Evolutionary conservation across 2,888 invertebrate genomes (phyloP).

Genomic region (Uloborus plumipes): DNA sequence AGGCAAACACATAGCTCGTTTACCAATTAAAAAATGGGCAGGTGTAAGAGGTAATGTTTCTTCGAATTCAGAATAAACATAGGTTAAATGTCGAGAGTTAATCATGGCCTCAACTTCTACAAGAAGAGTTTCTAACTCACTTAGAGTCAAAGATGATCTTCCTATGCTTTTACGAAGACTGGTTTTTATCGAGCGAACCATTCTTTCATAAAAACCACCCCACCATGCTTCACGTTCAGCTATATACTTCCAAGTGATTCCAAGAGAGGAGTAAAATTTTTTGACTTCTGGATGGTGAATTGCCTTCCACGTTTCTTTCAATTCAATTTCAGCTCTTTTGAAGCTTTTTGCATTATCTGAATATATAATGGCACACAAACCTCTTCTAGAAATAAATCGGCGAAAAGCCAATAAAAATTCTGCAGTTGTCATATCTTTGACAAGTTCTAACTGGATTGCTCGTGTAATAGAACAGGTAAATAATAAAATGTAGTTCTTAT

Average conservation of each 20-base stretch:
- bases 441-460: not conserved
- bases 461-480: not conserved
- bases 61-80: too few species aligned
- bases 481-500: not conserved
- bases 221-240: not conserved
- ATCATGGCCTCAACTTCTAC: not conserved
- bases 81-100: not conserved
- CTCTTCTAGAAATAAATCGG: conserved; percentile 13
- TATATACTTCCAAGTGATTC: not conserved
- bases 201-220: not conserved
- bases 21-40: not conserved
- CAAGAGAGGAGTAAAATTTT: not conserved
- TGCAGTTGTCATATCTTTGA: not conserved
- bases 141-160: too few species aligned
- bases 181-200: not conserved
- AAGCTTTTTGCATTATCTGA: conserved; percentile 19
- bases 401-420: conserved; percentile 15
- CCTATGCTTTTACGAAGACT: too few species aligned
- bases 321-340: conserved; percentile 12
- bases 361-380: not conserved
- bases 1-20: not conserved
- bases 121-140: not conserved
- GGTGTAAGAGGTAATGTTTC: not conserved
- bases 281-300: not conserved
- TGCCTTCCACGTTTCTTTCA: not conserved